A percentile compares a stretch with the other conserved stretches of the same genome.
Evolutionary conservation across 2,797 vertebrate species (phyloP).

Genomic region (Neoniphon sammara): DNA sequence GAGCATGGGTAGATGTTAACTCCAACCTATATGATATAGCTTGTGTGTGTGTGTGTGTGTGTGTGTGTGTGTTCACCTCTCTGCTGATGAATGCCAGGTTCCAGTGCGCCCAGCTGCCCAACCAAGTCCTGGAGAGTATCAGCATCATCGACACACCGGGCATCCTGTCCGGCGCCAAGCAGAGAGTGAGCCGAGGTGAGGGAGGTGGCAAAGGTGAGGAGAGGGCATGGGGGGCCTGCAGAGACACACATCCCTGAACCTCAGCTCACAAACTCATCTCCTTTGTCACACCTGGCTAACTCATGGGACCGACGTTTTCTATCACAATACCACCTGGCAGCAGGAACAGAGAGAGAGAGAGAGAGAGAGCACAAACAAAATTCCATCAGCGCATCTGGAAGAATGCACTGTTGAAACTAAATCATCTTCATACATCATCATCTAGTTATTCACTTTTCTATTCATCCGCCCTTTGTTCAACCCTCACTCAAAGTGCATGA

Average conservation of each 20-base stretch:
- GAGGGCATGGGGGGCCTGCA: slow-evolving; percentile 55
- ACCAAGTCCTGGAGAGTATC: slow-evolving; percentile 94
- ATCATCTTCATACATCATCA: slow-evolving; percentile 34
- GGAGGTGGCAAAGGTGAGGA: slow-evolving; percentile 71
- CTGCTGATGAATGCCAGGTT: slow-evolving; percentile 78
- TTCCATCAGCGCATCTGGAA: slow-evolving; percentile 55
- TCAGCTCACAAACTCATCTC: slow-evolving; percentile 69
- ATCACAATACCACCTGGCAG: slow-evolving; percentile 65
- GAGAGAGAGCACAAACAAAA: slow-evolving; percentile 38
- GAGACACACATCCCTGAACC: slow-evolving; percentile 62
- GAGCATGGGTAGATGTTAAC: slow-evolving; percentile 2
- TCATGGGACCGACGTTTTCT: slow-evolving; percentile 59
- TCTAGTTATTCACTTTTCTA: slow-evolving; percentile 37
- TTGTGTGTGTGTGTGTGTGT: slow-evolving; percentile 1
- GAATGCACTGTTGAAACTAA: slow-evolving; percentile 47
- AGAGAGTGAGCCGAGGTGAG: slow-evolving; percentile 92
- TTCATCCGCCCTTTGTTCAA: slow-evolving; percentile 55
- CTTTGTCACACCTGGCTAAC: slow-evolving; percentile 71
- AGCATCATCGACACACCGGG: slow-evolving; percentile 92
- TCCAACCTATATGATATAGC: not conserved
- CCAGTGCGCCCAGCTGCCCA: slow-evolving; percentile 90
- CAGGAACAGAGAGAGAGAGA: slow-evolving; percentile 47
- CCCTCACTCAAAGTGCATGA: slow-evolving; percentile 55
- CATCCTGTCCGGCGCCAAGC: slow-evolving; percentile 90
- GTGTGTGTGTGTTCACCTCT: no score